phyloP scores from a whole-genome alignment of 2,888 invertebrate genomes.

The Heteromurus nitidus region DNA sequence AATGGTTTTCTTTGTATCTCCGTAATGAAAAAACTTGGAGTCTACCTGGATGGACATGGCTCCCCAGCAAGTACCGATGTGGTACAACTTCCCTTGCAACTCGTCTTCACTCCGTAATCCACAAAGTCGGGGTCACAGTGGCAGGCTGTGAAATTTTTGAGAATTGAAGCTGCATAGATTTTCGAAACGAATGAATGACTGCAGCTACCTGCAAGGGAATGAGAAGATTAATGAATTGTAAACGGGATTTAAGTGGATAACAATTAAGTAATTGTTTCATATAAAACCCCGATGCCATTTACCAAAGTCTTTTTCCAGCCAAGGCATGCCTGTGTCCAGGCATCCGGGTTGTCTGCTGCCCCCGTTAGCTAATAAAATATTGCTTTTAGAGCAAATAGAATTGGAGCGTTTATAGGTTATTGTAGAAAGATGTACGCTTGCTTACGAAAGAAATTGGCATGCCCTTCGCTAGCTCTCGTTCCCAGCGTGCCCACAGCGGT shows the following conservation, averaged over 20 bases:
- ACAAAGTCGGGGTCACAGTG: constrained; percentile 31
- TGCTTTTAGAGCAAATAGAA: too few relatives aligned
- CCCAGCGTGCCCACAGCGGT: constrained; percentile 43
- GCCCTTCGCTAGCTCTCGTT: constrained; percentile 7
- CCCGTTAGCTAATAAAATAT: constrained; percentile 53
- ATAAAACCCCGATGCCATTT: not conserved
- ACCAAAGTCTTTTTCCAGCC: not conserved
- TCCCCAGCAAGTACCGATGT: constrained; percentile 33
- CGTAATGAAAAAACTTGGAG: not conserved
- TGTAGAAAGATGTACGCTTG: not conserved
- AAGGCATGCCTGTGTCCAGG: not conserved
- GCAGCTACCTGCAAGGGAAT: constrained; percentile 49
- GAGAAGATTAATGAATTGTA: too few relatives aligned
- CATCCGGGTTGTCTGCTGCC: constrained; percentile 53
- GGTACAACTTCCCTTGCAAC: constrained; percentile 30
- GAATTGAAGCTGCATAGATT: constrained; percentile 38
- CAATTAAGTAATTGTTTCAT: too few relatives aligned
- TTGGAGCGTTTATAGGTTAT: too few relatives aligned
- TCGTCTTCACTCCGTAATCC: constrained; percentile 1
- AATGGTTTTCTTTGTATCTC: not conserved
- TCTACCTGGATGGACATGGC: constrained; percentile 27
- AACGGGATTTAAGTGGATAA: too few relatives aligned
- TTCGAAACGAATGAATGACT: constrained; percentile 34
- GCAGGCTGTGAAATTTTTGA: constrained; percentile 35
- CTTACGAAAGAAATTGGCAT: constrained; percentile 49